A percentile compares a stretch with the other conserved stretches of the same genome.
phyloP scores from a whole-genome alignment of 2,113 vertebrate genomes.

The Ammospiza caudacuta region DNA sequence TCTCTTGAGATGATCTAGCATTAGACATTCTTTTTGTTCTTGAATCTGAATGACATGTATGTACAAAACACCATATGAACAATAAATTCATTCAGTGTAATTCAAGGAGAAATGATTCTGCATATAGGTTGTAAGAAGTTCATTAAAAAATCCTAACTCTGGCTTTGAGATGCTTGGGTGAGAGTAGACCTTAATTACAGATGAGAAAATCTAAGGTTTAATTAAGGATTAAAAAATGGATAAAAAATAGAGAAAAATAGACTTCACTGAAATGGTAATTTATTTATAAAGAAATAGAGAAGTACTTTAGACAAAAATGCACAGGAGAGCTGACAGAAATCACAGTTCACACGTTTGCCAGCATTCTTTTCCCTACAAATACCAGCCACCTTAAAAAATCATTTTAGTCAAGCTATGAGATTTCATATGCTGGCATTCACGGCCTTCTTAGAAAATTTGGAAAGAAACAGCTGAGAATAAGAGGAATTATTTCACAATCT shows the following conservation, averaged over 20 bases:
- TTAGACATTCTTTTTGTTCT: background rate
- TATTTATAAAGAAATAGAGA: background rate
- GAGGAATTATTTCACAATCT: background rate
- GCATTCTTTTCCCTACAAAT: background rate
- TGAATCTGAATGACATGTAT: background rate
- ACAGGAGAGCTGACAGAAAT: background rate
- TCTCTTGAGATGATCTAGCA: background rate
- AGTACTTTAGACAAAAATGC: background rate
- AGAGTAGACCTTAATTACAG: background rate
- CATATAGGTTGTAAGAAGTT: background rate
- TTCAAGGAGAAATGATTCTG: background rate
- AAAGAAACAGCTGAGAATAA: slow-evolving; percentile 7
- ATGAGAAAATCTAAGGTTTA: background rate
- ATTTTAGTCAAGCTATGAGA: background rate
- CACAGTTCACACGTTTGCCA: background rate
- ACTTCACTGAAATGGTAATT: background rate
- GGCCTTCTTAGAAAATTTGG: background rate
- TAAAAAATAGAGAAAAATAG: background rate
- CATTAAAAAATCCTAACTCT: background rate
- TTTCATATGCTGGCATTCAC: background rate
- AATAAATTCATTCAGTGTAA: background rate
- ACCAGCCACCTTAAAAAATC: background rate
- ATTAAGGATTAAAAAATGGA: background rate
- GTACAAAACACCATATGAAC: background rate
- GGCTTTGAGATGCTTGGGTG: background rate